Evolutionary conservation across 2,888 invertebrate genomes (phyloP), one percentile per base, ranked within the genome.

Genomic region (Euplagia quadripunctaria): DNA sequence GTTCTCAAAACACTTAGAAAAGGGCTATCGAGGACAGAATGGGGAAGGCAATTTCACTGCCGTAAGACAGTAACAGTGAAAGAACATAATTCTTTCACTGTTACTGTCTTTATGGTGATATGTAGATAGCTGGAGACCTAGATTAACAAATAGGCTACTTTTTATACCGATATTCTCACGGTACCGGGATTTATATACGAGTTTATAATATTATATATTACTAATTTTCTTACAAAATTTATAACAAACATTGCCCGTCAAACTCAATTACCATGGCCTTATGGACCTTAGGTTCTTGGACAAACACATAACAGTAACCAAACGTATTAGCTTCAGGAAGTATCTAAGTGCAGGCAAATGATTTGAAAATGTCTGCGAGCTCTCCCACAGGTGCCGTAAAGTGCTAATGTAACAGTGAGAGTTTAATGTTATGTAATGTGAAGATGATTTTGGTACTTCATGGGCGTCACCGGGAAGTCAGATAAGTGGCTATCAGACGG

Each of bases 371-470:
- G 63, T 64, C 79, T 74, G 74, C 79, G 87, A 85, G 88, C 84
- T 79, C 81, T 86, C 87, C 83, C 86, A 85, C 83, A 80, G 80
- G 77, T 73, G 82, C 63, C 75, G 75, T 75, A 73, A 76, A 70
- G 67, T 55, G 77, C 79, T 84, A 84, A 84, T 80, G 85, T 16
- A 69, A 66, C 46, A 64, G 79, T 77, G 76, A 81, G 79, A 82
- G 73, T 70, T 71, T 78, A 76, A 81, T 76, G 79, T 84, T 83
- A 79, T 77, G 82, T 86, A 84, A 86, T 86, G 85, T 71, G 76
- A 83, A 83, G 82, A 87, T 87, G 85, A 82, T 86, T 85, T 82
- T 83, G 81, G 85, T 84, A 86, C 85, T 85, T 86, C 82, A 85
- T 82, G 83, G 78, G 68, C 63, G 66, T 71, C 74, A 78, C 77